Evolutionary conservation across 2,888 invertebrate species (phyloP).

Genomic region (Autographa pulchrina): DNA sequence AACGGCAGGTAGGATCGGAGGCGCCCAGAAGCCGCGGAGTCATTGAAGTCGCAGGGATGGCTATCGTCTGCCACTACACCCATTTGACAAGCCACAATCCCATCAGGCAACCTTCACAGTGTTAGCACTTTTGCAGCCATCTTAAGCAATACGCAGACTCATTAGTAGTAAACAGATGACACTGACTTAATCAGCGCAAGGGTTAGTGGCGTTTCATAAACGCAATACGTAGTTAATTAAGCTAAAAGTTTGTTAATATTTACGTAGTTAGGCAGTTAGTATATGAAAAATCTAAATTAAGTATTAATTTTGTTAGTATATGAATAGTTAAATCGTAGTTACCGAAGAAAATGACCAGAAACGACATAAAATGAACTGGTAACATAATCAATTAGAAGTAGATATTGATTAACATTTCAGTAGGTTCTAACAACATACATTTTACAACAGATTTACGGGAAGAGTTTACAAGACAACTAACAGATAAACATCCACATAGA

Average conservation of each 20-base stretch:
- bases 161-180: conserved; percentile 32
- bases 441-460: conserved; percentile 48
- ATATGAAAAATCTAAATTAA: conserved; percentile 44
- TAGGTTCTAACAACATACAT: conserved; percentile 50
- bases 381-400: conserved; percentile 35
- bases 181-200: conserved; percentile 18
- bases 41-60: conserved; percentile 64
- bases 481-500: conserved; percentile 63
- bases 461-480: conserved; percentile 63
- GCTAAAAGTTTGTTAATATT: conserved; percentile 37
- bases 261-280: conserved; percentile 37
- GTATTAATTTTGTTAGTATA: conserved; percentile 42
- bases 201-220: conserved; percentile 34
- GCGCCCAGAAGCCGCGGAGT: conserved; percentile 80
- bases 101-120: conserved; percentile 33
- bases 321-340: conserved; percentile 28
- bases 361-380: conserved; percentile 26
- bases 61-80: conserved; percentile 79
- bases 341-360: conserved; percentile 19
- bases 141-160: conserved; percentile 30
- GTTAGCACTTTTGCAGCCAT: conserved; percentile 35
- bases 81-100: conserved; percentile 48
- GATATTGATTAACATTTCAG: conserved; percentile 37
- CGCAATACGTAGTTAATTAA: conserved; percentile 36
- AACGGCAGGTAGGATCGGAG: conserved; percentile 76